These are phyloP conservation scores for Schizopygopsis pylzovi DNA, from an alignment of 2,797 vertebrate species.

Conservation along the genomic window DNA sequence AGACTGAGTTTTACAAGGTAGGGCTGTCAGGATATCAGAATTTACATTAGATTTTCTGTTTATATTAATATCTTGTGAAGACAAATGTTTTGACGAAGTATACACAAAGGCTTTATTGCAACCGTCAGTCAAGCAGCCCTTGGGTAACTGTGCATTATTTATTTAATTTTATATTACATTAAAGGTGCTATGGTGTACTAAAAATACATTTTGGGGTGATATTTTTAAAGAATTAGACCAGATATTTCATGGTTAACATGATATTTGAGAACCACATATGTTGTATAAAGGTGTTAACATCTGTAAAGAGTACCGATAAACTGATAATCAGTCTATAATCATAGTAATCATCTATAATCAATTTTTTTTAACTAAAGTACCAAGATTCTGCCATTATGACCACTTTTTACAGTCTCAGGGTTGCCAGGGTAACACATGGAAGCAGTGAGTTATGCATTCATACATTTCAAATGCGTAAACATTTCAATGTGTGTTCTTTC, in stretches of 20 bases:
- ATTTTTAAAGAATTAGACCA: not conserved
- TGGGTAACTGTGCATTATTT: not conserved
- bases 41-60: not conserved
- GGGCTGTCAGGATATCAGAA: not conserved
- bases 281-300: not conserved
- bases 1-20: conserved; percentile 4
- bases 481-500: not conserved
- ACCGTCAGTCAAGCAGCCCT: not conserved
- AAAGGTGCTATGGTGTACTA: not conserved
- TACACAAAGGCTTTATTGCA: not conserved
- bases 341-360: not conserved
- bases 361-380: not conserved
- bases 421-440: not conserved
- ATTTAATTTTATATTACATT: not conserved
- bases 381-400: not conserved
- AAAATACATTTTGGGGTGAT: not conserved
- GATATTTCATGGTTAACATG: not conserved
- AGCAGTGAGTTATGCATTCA: not conserved
- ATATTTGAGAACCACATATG: not conserved
- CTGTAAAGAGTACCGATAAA: not conserved
- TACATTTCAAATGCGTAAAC: not conserved
- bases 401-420: not conserved
- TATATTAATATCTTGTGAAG: not conserved
- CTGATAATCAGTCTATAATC: not conserved
- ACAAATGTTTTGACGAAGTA: not conserved